phyloP scores from a whole-genome alignment of 2,113 vertebrate species.

The Pygoscelis antarcticus region DNA sequence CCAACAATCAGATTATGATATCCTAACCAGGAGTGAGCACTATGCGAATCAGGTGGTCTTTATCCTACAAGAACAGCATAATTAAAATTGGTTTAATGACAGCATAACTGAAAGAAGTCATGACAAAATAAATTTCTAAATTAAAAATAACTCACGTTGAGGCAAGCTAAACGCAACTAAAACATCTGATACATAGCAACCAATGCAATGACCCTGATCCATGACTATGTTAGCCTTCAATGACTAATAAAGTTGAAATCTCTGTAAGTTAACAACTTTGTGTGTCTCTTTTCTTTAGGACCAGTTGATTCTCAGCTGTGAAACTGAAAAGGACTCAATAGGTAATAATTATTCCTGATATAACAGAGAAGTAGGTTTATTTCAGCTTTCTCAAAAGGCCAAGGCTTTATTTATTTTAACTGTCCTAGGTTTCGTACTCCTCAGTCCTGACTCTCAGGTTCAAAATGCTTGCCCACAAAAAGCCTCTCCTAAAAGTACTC shows the following conservation, averaged over 20 bases:
- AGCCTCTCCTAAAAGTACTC: not conserved
- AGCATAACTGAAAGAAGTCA: not conserved
- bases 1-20: not conserved
- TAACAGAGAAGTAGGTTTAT: not conserved
- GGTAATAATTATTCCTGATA: not conserved
- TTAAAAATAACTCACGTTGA: not conserved
- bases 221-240: not conserved
- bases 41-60: not conserved
- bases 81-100: not conserved
- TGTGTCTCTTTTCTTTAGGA: not conserved
- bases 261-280: not conserved
- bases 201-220: not conserved
- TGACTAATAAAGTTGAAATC: not conserved
- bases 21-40: not conserved
- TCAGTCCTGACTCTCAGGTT: not conserved
- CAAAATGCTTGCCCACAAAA: not conserved
- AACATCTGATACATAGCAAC: not conserved
- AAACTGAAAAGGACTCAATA: not conserved
- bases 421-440: not conserved
- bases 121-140: conserved; percentile 1
- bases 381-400: not conserved
- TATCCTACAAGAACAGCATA: not conserved
- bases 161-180: conserved; percentile 15
- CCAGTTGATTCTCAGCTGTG: not conserved
- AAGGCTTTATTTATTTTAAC: not conserved